Percentiles rank a stretch among this genome's conserved stretches.
phyloP scores from a whole-genome alignment of 2,797 vertebrate genomes.

The Malacoctenus gilli region DNA sequence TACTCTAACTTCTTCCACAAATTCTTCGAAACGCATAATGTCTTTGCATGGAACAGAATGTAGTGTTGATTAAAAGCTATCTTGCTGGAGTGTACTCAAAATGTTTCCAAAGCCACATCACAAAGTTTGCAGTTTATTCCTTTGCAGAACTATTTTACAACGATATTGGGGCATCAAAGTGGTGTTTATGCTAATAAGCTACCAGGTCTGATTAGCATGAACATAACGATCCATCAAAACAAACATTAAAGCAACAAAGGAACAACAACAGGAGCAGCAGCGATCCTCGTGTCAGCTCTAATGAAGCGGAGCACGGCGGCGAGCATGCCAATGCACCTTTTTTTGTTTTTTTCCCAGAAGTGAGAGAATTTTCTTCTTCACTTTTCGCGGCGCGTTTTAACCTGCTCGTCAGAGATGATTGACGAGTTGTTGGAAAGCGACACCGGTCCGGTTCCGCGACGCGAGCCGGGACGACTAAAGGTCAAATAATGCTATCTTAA shows the following conservation, averaged over 20 bases:
- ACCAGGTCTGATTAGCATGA: conserved; percentile 24
- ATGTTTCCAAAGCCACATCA: too few species aligned
- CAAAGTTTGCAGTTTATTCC: background rate
- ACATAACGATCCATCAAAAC: conserved; percentile 34
- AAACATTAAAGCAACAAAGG: conserved; percentile 4
- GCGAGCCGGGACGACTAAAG: conserved; percentile 7
- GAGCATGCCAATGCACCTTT: background rate
- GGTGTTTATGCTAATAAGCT: conserved; percentile 10
- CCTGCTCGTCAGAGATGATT: background rate
- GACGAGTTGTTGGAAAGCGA: conserved; percentile 1
- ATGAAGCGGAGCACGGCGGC: background rate
- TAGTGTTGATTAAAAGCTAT: too few species aligned
- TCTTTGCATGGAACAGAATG: too few species aligned
- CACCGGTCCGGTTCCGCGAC: too few species aligned
- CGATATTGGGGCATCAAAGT: background rate
- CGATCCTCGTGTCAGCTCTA: conserved; percentile 1
- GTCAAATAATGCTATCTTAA: conserved; percentile 25
- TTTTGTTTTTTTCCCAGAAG: background rate
- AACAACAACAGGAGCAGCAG: background rate
- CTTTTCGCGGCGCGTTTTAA: background rate
- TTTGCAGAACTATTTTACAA: conserved; percentile 8
- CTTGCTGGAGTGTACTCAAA: too few species aligned
- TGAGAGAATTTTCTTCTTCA: background rate
- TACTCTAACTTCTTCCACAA: too few species aligned
- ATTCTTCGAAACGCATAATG: too few species aligned